Evolutionary conservation across 1,140 invertebrate genomes (phyloP), one percentile per base, ranked within the genome.

Genomic region (Probaryconus sp.): DNA sequence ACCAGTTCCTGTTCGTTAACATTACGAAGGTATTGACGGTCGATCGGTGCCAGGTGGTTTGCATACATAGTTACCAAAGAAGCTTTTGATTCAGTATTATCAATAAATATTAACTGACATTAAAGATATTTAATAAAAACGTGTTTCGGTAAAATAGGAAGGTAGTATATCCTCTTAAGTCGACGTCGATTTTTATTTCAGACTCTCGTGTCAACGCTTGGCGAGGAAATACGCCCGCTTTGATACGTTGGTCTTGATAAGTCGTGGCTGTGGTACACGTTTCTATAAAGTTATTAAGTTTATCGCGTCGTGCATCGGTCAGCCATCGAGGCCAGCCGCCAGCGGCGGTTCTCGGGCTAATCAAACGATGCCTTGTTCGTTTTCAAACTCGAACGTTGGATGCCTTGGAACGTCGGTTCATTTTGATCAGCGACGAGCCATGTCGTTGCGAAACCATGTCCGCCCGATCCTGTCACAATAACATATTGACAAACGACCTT

Each of bases 231-330:
- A 43, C 43, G 20, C 40, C 38, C 37, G 51, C 56, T n/a, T 78
- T 76, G 82, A 84, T 83, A 82, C 77, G 78, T 78, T 56, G 47
- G 40, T 5, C 42, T 70, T 50, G 81, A 83, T 84, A 84, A 82
- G 75, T 81, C 74, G 40, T 45, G 20, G 14, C n/a, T 69, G 55
- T 68, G 53, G 60, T 53, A 77, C 77, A 65, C 56, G 76, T 81
- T 82, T 77, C 77, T 84, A 81, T 84, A 84, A 84, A 84, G 81
- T 85, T 84, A 84, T 84, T 85, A 83, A 77, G 58, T 76, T 81
- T 83, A 86, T 85, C 82, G 76, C 30, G 14, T 13, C 42, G 16
- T 31, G 37, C n/a, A 75, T 75, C 64, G 30, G 42, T 18, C 38
- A 31, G 31, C 43, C 55, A 63, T 63, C 24, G 21, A 47, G 31